Base-by-base conservation (phyloP, 2,797 vertebrate species). In the Dendrocincla fuliginosa region DNA sequence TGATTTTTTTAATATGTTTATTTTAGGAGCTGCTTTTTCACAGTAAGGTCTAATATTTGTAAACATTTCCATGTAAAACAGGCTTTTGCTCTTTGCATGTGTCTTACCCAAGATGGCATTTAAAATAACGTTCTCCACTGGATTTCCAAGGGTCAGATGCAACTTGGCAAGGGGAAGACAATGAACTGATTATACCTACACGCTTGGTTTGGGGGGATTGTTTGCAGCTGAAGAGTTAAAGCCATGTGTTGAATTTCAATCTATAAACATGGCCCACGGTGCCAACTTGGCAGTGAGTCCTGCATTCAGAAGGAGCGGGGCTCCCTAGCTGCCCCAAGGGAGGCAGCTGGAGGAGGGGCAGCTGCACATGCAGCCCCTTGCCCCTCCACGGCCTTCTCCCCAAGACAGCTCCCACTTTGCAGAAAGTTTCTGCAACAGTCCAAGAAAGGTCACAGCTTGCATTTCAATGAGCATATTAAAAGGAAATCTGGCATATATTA, bases 201-300 rank as follows among this genome's bases (percentile, higher is more conserved):
- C 79, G 6, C 95, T 95, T 93, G 92, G 91, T 93, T 90, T 41
- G 87, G 77, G 89, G 56, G 63, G 63, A 95, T 95, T 97, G 91
- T 96, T 94, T 97, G 93, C 89, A 96, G 97, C 95, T 97, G 97
- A 97, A 97, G 95, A 97, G 97, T 97, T 97, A 97, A 96, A 97
- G 96, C 95, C 97, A 97, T 92, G 96, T 95, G 95, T 96, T 97
- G 97, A 97, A 98, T 98, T 96, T 97, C 88, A 98, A 98, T 97
- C 96, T 83, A 93, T 90, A 96, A 97, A 97, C 96, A 97, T 75
- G 93, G 96, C 95, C 68, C 76, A 64, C 68, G 67, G 96, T 97
- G 97, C 97, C 97, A 98, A 97, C 76, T 97, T 97, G 97, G 97
- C 97, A 97, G 90, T 6, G 1, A 63, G 23, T 83, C 52, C 13